Base-by-base conservation (phyloP, 64 coral and sea anemone species). In the Stichodactyla helianthus region DNA sequence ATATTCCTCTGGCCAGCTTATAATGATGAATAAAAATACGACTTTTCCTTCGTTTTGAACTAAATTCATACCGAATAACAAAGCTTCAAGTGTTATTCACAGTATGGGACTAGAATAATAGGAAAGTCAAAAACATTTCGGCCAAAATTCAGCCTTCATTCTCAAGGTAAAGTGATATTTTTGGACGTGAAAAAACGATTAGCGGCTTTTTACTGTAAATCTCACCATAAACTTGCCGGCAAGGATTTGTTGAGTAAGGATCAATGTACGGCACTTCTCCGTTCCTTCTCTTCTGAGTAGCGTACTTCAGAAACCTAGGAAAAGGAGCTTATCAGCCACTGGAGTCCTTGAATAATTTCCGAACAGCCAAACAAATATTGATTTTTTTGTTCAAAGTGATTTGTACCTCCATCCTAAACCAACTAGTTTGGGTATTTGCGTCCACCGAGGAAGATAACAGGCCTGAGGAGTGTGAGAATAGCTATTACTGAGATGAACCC, bases 191-290 rank as follows among this genome's bases (percentile, higher is more conserved):
- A 4, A n/a, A 74, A 71, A 22, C 18, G 27, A 31, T 18, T 83
- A 59, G 81, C 11, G 7, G 14, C 35, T 52, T 81, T 81, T 52
- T 81, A n/a, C 6, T 53, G 51, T 53, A 51, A 23, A 10, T 53
- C 95, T 93, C 20, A 99, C 97, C 97, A 54, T 99, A 95, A 86
- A 99, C 88, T 55, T 99, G 97, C 44, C 97, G 90, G 67, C 97
- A 99, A 0, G 97, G 93, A 88, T 93, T 99, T 82, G 86, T 95
- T 14, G 91, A 85, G 8, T 93, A 95, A 0, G 97, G 97, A 55
- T 99, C 97, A 60, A 99, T 99, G 60, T 92, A 99, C 55, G 97
- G 97, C 3, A 95, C 93, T 92, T 93, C 91, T 51, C 97, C 97
- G 71, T 95, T 91, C 59, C 91, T 93, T 16, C 89, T 99, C 77